phyloP scores from a whole-genome alignment of 1,140 invertebrate genomes.

The Lepidurus couesii region DNA sequence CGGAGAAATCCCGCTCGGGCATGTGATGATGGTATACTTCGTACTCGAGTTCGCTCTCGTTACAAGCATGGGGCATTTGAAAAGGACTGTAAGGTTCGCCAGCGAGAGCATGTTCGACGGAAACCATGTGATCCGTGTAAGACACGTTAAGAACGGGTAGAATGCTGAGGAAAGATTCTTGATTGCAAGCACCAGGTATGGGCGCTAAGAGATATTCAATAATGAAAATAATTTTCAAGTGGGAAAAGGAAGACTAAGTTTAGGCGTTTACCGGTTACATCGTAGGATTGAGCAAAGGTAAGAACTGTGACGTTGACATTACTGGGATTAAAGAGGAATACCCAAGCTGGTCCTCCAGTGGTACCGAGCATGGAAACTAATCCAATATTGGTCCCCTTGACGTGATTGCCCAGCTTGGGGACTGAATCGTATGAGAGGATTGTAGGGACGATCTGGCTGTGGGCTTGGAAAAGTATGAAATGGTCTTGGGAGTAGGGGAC shows the following conservation, averaged over 20 bases:
- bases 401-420: conserved; percentile 40
- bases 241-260: conserved; percentile 28
- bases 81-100: conserved; percentile 41
- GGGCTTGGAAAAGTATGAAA: conserved; percentile 62
- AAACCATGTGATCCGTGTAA: conserved; percentile 50
- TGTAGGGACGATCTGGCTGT: conserved; percentile 55
- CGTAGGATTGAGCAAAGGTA: conserved; percentile 53
- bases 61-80: conserved; percentile 40
- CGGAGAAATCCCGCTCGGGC: conserved; percentile 51
- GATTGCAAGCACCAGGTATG: conserved; percentile 69
- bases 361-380: conserved; percentile 44
- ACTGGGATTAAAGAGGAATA: conserved; percentile 47
- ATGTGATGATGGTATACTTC: conserved; percentile 60
- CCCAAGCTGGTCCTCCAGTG: conserved; percentile 17
- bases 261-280: conserved; percentile 48
- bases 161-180: conserved; percentile 58
- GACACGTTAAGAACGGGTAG: conserved; percentile 57
- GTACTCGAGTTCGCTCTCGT: conserved; percentile 45
- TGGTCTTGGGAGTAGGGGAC: conserved; percentile 39
- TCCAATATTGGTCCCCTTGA: conserved; percentile 59
- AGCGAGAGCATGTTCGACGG: conserved; percentile 55
- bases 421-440: conserved; percentile 52
- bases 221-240: conserved; percentile 26
- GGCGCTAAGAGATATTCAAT: conserved; percentile 52
- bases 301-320: conserved; percentile 45